Evolutionary conservation across 2,113 vertebrate species (phyloP).

Genomic region (Thinocorus orbignyianus): DNA sequence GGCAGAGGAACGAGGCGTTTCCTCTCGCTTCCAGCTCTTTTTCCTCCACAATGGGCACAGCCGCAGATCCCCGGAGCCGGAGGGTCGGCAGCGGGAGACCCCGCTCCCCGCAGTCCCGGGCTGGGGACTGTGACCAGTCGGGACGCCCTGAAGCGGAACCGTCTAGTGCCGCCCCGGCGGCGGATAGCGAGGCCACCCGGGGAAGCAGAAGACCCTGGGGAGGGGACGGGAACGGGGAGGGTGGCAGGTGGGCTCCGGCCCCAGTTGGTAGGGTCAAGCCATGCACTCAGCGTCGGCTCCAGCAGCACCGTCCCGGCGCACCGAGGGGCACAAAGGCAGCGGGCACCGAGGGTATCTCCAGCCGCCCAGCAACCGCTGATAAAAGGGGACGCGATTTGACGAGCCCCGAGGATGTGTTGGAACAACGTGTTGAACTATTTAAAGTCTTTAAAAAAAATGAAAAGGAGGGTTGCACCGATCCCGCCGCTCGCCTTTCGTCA

Average conservation of each 20-base stretch:
- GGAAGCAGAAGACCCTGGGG: background rate
- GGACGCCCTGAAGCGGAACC: background rate
- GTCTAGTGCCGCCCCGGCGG: background rate
- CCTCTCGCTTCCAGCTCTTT: too few species aligned
- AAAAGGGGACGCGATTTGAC: background rate
- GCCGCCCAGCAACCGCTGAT: background rate
- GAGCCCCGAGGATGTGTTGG: background rate
- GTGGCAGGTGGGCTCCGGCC: too few species aligned
- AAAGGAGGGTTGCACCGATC: background rate
- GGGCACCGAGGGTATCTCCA: background rate
- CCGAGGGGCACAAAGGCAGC: background rate
- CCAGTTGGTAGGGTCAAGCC: background rate
- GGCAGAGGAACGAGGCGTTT: background rate
- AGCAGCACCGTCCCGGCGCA: background rate
- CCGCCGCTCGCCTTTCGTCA: background rate
- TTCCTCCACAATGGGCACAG: background rate
- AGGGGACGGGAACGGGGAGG: too few species aligned
- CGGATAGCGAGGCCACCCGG: too few species aligned
- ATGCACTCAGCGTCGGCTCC: rapidly evolving
- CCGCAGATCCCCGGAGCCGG: background rate
- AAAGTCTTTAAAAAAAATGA: background rate
- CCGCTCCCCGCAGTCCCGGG: background rate
- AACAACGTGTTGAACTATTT: background rate
- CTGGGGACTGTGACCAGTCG: background rate
- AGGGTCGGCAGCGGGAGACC: too few species aligned